phyloP scores from a whole-genome alignment of 2,113 vertebrate genomes.

The Ceratotherium simum region DNA sequence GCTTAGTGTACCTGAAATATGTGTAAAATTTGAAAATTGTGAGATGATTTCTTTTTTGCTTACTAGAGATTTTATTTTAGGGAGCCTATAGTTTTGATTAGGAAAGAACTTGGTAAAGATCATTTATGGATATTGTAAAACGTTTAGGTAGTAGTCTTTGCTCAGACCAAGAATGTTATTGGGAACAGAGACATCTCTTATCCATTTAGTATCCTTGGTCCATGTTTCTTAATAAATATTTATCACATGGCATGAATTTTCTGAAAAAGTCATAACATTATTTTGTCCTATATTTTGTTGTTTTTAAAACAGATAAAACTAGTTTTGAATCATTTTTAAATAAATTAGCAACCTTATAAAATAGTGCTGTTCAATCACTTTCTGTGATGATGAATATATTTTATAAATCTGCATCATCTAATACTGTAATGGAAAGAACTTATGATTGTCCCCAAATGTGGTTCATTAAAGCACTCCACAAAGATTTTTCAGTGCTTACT shows the following conservation, averaged over 20 bases:
- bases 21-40: neutral
- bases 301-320: neutral
- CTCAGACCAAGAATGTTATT: neutral
- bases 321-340: neutral
- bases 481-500: neutral
- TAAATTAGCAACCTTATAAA: neutral
- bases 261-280: neutral
- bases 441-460: neutral
- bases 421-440: neutral
- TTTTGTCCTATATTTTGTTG: neutral
- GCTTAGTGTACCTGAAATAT: neutral
- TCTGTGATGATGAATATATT: neutral
- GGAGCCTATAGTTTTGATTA: constrained; percentile 16
- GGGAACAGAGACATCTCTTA: neutral
- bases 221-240: constrained; percentile 2
- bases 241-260: constrained; percentile 37
- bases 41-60: neutral
- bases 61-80: constrained; percentile 5
- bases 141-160: neutral
- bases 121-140: constrained; percentile 40
- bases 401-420: neutral
- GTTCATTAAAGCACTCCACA: neutral
- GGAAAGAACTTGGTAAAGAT: neutral
- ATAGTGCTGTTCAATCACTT: neutral
- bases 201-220: neutral